Base-by-base conservation (phyloP, 1,140 invertebrate genomes). In the Zaprionus nigranus region DNA sequence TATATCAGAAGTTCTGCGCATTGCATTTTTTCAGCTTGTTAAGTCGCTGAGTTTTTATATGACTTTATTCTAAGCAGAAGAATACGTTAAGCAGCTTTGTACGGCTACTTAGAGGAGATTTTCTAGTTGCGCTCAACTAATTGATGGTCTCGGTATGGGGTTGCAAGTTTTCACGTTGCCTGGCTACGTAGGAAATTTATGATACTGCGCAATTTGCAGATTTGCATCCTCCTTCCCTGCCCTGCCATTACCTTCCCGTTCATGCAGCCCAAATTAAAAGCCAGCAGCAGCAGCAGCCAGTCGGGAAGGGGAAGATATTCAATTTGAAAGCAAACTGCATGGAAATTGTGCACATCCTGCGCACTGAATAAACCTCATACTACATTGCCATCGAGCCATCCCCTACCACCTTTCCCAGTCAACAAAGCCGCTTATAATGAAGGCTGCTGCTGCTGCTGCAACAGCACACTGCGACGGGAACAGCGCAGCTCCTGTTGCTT, bases 371-470 rank as follows among this genome's bases (percentile, higher is more conserved):
- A n/a, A n/a, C n/a, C n/a, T n/a, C n/a, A n/a, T 46, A 9, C 40
- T n/a, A 46, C 13, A 38, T 38, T 38, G 12, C 12, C 36, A 36
- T 11, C 12, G 28, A 36, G n/a, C 12, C 12, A 12, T 38, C n/a
- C 34, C 63, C 59, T 20, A 2, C 20, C 40, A 43, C 6, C 40
- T 69, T 43, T n/a, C 17, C 59, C 46, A 26, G 56, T 9, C 30
- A 34, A 9, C 65, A 84, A 88, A 88, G 78, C 85, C 56, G 81
- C 81, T 88, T 88, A 87, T 46, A 51, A 68, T 57, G n/a, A 24
- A 30, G 49, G 54, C 6, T 36, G 49, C 61, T 22, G 34, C 46
- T 28, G 59, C 15, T 63, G 4, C 13, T 26, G 43, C 5, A 13
- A 20, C 58, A 24, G 0, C 4, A 24, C 24, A 40, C 13, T 24